phyloP scores from a whole-genome alignment of 2,113 vertebrate species.

The Ictalurus punctatus region DNA sequence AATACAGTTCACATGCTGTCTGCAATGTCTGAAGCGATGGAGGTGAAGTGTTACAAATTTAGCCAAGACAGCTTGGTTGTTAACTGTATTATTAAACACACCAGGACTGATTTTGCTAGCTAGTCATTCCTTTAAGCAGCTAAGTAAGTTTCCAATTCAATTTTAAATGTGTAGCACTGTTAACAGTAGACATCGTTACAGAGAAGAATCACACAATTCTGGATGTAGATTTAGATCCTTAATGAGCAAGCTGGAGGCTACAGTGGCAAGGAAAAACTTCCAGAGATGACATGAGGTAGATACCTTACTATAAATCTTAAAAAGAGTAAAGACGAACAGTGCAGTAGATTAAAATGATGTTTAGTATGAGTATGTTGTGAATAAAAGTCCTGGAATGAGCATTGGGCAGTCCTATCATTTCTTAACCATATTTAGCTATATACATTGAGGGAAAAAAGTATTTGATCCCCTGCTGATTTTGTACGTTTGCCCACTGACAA shows the following conservation, averaged over 20 bases:
- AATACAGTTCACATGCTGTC: not conserved
- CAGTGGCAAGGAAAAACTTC: not conserved
- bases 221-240: not conserved
- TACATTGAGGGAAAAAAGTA: too few relatives aligned
- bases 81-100: not conserved
- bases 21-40: too few relatives aligned
- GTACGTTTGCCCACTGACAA: too few relatives aligned
- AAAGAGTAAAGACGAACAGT: not conserved
- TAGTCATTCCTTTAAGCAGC: not conserved
- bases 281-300: not conserved
- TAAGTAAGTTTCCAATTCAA: not conserved
- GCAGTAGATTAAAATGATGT: not conserved
- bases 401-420: not conserved
- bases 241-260: not conserved
- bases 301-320: not conserved
- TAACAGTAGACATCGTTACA: not conserved
- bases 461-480: too few relatives aligned
- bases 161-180: not conserved
- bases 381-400: not conserved
- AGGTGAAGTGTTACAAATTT: not conserved
- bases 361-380: not conserved
- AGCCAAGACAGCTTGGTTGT: not conserved
- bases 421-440: not conserved
- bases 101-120: not conserved
- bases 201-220: not conserved